Percentiles rank a stretch among this genome's conserved stretches.
Evolutionary conservation across 2,113 vertebrate genomes (phyloP).

Genomic region (Aspiorhynchus laticeps): DNA sequence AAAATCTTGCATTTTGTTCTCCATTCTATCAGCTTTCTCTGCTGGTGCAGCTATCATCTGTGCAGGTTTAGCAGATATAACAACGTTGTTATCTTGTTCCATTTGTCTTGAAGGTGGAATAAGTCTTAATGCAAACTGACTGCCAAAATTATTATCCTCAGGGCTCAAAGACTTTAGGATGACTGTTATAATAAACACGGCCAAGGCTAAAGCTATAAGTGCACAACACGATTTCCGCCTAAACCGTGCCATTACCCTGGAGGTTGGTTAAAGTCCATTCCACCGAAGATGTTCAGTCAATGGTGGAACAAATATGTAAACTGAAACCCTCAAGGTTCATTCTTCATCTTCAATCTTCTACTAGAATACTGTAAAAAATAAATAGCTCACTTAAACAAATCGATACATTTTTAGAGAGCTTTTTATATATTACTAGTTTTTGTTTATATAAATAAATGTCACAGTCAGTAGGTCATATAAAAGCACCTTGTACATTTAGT

Average conservation of each 20-base stretch:
- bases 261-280: constrained; percentile 15
- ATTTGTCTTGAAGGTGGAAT: constrained; percentile 72
- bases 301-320: not conserved
- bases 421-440: not conserved
- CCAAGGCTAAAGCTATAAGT: constrained; percentile 81
- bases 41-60: constrained; percentile 31
- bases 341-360: not conserved
- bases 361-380: not conserved
- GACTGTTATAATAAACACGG: constrained; percentile 85
- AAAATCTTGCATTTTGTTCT: constrained; percentile 69
- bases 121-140: constrained; percentile 77
- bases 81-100: constrained; percentile 60
- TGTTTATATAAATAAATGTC: not conserved
- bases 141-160: constrained; percentile 78
- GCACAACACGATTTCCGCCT: constrained; percentile 86
- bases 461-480: not conserved
- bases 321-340: not conserved
- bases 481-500: not conserved
- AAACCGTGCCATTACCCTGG: constrained; percentile 87
- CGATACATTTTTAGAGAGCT: not conserved
- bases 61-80: not conserved
- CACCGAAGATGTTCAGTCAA: not conserved
- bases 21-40: constrained; percentile 60
- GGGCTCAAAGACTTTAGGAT: constrained; percentile 85
- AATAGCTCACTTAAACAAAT: not conserved